phyloP scores from a whole-genome alignment of 2,888 invertebrate species.

The Agrochola macilenta region DNA sequence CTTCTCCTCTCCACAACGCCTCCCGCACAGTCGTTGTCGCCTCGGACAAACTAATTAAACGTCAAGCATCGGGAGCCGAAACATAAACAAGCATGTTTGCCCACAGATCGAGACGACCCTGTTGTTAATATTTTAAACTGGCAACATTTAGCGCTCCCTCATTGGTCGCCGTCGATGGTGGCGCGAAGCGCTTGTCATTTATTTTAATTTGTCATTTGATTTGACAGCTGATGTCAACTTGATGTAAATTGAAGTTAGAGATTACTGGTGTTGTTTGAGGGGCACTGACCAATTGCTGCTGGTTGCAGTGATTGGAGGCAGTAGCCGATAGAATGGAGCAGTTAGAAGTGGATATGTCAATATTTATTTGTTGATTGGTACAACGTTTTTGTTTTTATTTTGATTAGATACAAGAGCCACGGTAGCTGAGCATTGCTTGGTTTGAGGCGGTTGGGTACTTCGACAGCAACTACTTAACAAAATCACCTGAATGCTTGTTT shows the following conservation, averaged over 20 bases:
- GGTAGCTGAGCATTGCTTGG: conserved; percentile 16
- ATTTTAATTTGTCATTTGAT: conserved; percentile 87
- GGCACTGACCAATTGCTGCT: conserved; percentile 65
- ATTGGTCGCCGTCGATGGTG: conserved; percentile 73
- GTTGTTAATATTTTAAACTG: conserved; percentile 89
- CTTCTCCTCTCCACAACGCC: neutral
- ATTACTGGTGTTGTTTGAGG: conserved; percentile 56
- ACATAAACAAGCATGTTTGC: conserved; percentile 85
- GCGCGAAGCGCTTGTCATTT: conserved; percentile 85
- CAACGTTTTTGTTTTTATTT: conserved; percentile 35
- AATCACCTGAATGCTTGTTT: neutral
- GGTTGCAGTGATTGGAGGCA: conserved; percentile 57
- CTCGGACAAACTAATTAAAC: conserved; percentile 83
- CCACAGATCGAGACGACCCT: conserved; percentile 84
- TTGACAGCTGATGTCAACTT: conserved; percentile 74
- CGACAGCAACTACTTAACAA: neutral
- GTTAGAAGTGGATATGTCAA: conserved; percentile 47
- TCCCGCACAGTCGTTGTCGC: conserved; percentile 72
- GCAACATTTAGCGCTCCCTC: conserved; percentile 79
- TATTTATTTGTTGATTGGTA: conserved; percentile 45
- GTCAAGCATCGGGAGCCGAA: conserved; percentile 77
- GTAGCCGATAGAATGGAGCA: conserved; percentile 40
- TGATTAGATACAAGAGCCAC: conserved; percentile 24
- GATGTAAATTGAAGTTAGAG: conserved; percentile 69
- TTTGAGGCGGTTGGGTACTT: neutral